Conservation (phyloP, 1,140 invertebrate genomes). For the Streblospio benedicti region DNA sequence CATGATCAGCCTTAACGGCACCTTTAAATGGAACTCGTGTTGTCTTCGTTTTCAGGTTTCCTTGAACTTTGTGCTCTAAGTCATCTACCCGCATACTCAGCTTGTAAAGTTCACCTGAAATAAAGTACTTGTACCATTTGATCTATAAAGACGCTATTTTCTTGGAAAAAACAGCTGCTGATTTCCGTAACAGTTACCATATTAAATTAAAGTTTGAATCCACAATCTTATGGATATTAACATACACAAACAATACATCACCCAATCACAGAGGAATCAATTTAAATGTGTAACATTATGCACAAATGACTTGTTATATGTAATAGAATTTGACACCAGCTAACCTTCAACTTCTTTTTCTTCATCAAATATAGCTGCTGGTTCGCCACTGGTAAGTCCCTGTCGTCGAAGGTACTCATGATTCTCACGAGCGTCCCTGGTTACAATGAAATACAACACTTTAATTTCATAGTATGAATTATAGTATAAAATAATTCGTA, state of each 20-base stretch:
- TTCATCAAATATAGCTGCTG: slow-evolving; percentile 28
- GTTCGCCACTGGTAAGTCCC: slow-evolving; percentile 21
- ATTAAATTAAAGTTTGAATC: too few relatives aligned
- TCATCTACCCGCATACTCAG: slow-evolving; percentile 43
- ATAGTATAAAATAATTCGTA: too few relatives aligned
- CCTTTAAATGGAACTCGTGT: slow-evolving; percentile 34
- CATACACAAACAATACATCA: too few relatives aligned
- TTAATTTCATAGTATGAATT: too few relatives aligned
- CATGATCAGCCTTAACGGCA: slow-evolving; percentile 23
- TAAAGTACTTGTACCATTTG: background rate
- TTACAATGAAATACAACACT: too few relatives aligned
- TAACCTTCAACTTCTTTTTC: slow-evolving; percentile 29
- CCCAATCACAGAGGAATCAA: too few relatives aligned
- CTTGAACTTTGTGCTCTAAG: slow-evolving; percentile 36
- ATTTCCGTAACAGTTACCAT: too few relatives aligned
- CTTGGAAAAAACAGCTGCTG: background rate
- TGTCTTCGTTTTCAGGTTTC: slow-evolving; percentile 30
- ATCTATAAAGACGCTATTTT: background rate
- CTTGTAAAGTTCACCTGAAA: slow-evolving; percentile 37
- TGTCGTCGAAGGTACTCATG: slow-evolving; percentile 33
- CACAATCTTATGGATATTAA: too few relatives aligned
- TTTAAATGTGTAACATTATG: too few relatives aligned
- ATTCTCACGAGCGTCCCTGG: slow-evolving; percentile 38
- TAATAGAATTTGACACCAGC: background rate
- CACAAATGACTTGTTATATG: too few relatives aligned